Base-by-base conservation (phyloP, 2,888 invertebrate species). In the Taenaris catops region DNA sequence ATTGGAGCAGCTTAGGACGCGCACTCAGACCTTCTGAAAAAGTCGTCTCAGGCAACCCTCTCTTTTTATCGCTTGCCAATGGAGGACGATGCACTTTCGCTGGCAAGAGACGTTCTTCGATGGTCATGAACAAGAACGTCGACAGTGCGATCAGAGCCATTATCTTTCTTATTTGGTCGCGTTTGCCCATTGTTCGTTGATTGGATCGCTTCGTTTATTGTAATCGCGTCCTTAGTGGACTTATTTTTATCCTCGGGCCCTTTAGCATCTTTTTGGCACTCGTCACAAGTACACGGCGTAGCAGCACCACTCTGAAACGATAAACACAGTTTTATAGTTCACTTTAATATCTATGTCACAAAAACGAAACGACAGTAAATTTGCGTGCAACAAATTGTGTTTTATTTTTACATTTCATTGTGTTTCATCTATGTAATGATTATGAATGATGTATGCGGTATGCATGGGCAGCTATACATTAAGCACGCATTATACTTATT, bases 41-140 rank as follows among this genome's bases (percentile, higher is more conserved):
- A n/a, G n/a, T n/a, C n/a, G n/a, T n/a, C n/a, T n/a, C n/a, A n/a
- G n/a, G n/a, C n/a, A n/a, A n/a, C n/a, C n/a, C n/a, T n/a, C n/a
- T n/a, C n/a, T n/a, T n/a, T n/a, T n/a, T n/a, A n/a, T n/a, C n/a
- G n/a, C n/a, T n/a, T n/a, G n/a, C n/a, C n/a, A n/a, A n/a, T n/a
- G n/a, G n/a, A n/a, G n/a, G n/a, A n/a, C n/a, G n/a, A n/a, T n/a
- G n/a, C n/a, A n/a, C n/a, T n/a, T n/a, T n/a, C n/a, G n/a, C n/a
- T n/a, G n/a, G n/a, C n/a, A n/a, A n/a, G n/a, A n/a, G n/a, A n/a
- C n/a, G n/a, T n/a, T n/a, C n/a, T n/a, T n/a, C n/a, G n/a, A n/a
- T n/a, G n/a, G 51, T 80, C 84, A 51, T 86, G 86, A 1, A 86
- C 74, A 14, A 86, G 51, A 3, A 86, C 86, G 47, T 86, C 86